Evolutionary conservation across 2,888 invertebrate genomes (phyloP).

Genomic region (Drosophila niveifrons): DNA sequence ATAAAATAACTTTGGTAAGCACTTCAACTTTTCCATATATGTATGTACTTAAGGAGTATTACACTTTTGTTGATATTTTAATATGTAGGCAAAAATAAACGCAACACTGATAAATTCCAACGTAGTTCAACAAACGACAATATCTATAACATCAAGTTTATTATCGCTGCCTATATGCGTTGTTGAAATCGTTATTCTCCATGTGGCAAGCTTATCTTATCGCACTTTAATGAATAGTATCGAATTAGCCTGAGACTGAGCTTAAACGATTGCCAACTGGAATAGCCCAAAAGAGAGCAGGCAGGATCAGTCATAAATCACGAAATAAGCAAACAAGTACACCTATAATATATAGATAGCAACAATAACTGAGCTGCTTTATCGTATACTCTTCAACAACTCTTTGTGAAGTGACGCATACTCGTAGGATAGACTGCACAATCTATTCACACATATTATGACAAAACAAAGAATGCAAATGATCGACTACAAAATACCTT

Average conservation of each 20-base stretch:
- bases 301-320: not conserved
- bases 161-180: constrained; percentile 40
- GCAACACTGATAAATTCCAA: constrained; percentile 3
- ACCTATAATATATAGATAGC: not conserved
- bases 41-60: not conserved
- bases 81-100: constrained; percentile 2
- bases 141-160: constrained; percentile 22
- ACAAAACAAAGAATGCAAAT: constrained; percentile 10
- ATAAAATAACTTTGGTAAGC: constrained; percentile 8
- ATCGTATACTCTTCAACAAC: not conserved
- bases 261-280: constrained; percentile 17
- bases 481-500: no score
- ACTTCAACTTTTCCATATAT: constrained; percentile 19
- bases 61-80: not conserved
- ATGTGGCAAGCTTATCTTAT: constrained; percentile 45
- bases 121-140: constrained; percentile 23
- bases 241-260: constrained; percentile 33
- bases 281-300: not conserved
- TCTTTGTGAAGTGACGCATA: constrained; percentile 33
- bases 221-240: constrained; percentile 30
- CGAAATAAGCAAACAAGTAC: not conserved
- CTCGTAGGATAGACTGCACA: not conserved
- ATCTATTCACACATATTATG: constrained; percentile 8
- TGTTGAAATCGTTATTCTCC: constrained; percentile 22
- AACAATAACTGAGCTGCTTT: not conserved